phyloP scores from a whole-genome alignment of 92 coral and sea anemone genomes.

The Porites divaricata region DNA sequence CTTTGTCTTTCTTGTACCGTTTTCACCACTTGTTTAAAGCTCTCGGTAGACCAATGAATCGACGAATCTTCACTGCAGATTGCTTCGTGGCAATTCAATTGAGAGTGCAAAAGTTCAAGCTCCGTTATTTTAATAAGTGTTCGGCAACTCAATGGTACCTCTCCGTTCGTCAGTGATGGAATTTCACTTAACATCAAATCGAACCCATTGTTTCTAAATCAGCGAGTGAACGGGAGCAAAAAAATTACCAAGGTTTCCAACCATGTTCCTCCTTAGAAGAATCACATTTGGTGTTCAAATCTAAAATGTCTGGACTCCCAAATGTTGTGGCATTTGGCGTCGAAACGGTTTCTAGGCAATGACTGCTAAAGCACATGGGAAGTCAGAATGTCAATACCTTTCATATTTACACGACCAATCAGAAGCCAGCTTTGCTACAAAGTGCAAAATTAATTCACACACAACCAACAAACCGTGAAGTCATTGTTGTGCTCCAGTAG shows the following conservation, averaged over 20 bases:
- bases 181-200: not conserved
- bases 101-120: not conserved
- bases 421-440: conserved; percentile 6
- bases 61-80: not conserved
- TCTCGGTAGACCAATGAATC: not conserved
- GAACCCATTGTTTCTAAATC: not conserved
- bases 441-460: conserved; percentile 11
- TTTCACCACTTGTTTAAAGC: not conserved
- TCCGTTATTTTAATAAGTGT: conserved; percentile 1
- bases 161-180: conserved; percentile 25
- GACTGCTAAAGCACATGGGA: conserved; percentile 15
- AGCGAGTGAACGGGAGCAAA: not conserved
- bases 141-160: not conserved
- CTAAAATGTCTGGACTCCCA: not conserved
- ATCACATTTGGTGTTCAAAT: not conserved
- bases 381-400: not conserved
- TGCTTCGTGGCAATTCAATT: not conserved
- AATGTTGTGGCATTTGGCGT: conserved; percentile 27
- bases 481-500: not conserved
- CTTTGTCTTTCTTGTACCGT: not conserved
- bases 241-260: not conserved
- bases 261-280: not conserved
- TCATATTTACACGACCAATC: conserved; percentile 34
- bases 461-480: not conserved
- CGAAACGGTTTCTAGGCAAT: conserved; percentile 47